phyloP scores from a whole-genome alignment of 2,797 vertebrate species.

The Argyrosomus regius region DNA sequence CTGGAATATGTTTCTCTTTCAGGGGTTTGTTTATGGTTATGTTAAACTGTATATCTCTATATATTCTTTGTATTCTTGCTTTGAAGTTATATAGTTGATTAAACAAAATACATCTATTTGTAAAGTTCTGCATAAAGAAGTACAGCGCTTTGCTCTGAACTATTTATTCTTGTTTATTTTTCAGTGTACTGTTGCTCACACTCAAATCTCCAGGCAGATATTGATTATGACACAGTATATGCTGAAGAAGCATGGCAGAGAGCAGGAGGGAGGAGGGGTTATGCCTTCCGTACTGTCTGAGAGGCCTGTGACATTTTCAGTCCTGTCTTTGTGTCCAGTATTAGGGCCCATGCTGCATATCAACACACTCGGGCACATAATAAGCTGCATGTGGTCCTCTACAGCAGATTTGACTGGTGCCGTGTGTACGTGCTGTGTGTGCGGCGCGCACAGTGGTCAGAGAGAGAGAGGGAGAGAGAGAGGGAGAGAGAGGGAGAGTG shows the following conservation, averaged over 20 bases:
- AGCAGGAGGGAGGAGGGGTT: background rate
- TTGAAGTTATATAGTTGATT: background rate
- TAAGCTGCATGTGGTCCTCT: slow-evolving; percentile 72
- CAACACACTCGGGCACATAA: slow-evolving; percentile 69
- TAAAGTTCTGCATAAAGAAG: too few species aligned
- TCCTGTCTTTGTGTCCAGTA: slow-evolving; percentile 66
- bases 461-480: slow-evolving; percentile 44
- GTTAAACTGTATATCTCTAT: background rate
- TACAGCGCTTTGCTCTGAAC: background rate
- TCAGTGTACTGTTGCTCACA: background rate
- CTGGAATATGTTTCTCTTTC: background rate
- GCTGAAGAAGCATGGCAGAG: slow-evolving; percentile 6
- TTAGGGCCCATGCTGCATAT: slow-evolving; percentile 68
- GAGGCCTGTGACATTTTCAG: slow-evolving; percentile 76
- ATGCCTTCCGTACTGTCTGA: slow-evolving; percentile 40
- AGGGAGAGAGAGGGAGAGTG: slow-evolving; percentile 47
- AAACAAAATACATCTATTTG: slow-evolving; percentile 1
- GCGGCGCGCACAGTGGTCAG: slow-evolving; percentile 62
- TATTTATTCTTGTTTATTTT: background rate
- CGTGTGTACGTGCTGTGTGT: slow-evolving; percentile 63
- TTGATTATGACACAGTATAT: slow-evolving; percentile 11
- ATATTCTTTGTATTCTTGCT: background rate
- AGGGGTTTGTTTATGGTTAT: background rate
- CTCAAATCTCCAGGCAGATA: slow-evolving; percentile 27
- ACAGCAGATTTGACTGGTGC: slow-evolving; percentile 67